These are phyloP conservation scores for Conus canariensis DNA, from an alignment of 2,888 invertebrate genomes.

Conservation along the genomic window DNA sequence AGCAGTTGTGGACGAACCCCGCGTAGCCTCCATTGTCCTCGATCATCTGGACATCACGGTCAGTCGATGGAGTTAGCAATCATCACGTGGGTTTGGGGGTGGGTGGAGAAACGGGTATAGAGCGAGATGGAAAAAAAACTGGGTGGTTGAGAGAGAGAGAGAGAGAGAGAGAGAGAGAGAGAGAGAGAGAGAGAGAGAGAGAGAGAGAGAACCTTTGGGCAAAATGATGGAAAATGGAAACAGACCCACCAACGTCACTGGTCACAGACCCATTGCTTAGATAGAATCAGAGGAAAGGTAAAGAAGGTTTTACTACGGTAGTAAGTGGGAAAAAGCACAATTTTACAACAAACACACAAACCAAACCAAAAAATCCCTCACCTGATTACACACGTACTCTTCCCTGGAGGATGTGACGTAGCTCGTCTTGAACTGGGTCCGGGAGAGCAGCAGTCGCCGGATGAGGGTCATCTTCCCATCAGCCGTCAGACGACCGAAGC, in stretches of 20 bases:
- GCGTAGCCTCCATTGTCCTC: constrained; percentile 58
- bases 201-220: background rate
- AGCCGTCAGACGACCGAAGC: constrained; percentile 63
- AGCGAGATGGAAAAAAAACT: background rate
- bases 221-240: too few relatives aligned
- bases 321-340: too few relatives aligned
- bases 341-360: too few relatives aligned
- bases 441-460: constrained; percentile 44
- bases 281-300: too few relatives aligned
- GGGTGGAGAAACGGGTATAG: background rate
- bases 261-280: too few relatives aligned
- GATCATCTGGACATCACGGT: constrained; percentile 58
- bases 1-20: constrained; percentile 71
- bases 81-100: constrained; percentile 41
- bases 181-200: constrained; percentile 1
- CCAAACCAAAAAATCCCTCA: background rate
- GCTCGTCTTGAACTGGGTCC: constrained; percentile 22
- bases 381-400: constrained; percentile 51
- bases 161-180: constrained; percentile 1
- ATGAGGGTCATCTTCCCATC: constrained; percentile 45
- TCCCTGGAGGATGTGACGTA: constrained; percentile 45
- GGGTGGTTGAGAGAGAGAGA: background rate
- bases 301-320: too few relatives aligned
- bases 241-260: too few relatives aligned
- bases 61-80: background rate